These are phyloP conservation scores for Myrmecobius fasciatus DNA, from an alignment of 2,113 vertebrate species.

Conservation along the genomic window DNA sequence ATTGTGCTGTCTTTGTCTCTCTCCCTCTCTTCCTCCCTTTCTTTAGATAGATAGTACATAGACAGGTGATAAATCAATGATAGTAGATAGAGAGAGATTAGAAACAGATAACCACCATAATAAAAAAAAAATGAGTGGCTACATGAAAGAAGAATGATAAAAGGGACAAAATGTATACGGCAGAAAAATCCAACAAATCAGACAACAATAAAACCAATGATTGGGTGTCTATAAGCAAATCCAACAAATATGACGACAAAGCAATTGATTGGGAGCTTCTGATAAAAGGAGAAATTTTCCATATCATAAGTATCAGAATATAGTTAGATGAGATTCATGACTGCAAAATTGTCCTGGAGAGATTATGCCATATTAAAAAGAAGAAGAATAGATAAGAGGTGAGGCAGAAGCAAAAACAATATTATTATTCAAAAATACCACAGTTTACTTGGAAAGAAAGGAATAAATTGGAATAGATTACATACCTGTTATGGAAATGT, in stretches of 20 bases:
- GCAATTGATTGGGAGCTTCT: too few relatives aligned
- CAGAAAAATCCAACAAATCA: background rate
- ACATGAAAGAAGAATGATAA: background rate
- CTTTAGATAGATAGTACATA: too few relatives aligned
- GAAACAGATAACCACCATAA: background rate
- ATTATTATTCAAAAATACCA: background rate
- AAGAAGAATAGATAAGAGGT: too few relatives aligned
- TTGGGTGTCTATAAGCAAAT: too few relatives aligned
- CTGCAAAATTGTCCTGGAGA: too few relatives aligned
- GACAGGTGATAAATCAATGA: too few relatives aligned
- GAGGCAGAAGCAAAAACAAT: background rate
- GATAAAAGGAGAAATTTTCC: too few relatives aligned
- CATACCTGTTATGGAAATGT: background rate
- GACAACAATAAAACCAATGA: background rate
- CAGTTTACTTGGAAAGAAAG: background rate
- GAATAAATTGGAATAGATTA: background rate
- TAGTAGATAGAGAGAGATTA: too few relatives aligned
- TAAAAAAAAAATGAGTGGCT: background rate
- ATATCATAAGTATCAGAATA: too few relatives aligned
- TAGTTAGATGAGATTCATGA: too few relatives aligned
- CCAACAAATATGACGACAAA: too few relatives aligned
- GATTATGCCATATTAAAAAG: too few relatives aligned
- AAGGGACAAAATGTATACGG: background rate
- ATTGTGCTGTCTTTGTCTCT: background rate
- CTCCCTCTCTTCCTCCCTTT: background rate